Conservation (phyloP, 2,888 invertebrate species). For the Drosophila diplacantha region DNA sequence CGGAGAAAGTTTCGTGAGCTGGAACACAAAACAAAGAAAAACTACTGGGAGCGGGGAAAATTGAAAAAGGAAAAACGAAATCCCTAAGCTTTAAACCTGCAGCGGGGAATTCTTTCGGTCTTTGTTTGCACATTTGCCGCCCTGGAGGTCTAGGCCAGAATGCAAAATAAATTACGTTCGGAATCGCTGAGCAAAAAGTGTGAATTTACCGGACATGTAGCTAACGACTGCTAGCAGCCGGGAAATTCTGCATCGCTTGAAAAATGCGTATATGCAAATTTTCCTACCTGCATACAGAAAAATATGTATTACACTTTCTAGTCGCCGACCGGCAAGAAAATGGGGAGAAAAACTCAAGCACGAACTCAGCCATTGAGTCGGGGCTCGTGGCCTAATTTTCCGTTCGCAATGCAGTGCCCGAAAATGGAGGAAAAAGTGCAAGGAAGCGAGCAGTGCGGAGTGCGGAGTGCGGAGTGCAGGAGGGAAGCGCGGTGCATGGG, state of each 20-base stretch:
- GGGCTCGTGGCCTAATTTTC: slow-evolving; percentile 45
- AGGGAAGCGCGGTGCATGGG: background rate
- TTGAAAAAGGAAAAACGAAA: background rate
- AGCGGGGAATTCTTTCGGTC: slow-evolving; percentile 1
- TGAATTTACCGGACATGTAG: slow-evolving; percentile 60
- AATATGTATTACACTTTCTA: slow-evolving; percentile 35
- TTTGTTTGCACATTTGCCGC: slow-evolving; percentile 10
- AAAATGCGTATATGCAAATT: slow-evolving; percentile 69
- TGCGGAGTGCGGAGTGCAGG: background rate
- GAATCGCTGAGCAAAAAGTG: slow-evolving; percentile 41
- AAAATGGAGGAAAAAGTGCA: slow-evolving; percentile 39
- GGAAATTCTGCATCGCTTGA: slow-evolving; percentile 38
- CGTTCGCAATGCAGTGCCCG: slow-evolving; percentile 33
- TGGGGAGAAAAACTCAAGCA: slow-evolving; percentile 21
- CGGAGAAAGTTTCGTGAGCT: slow-evolving; percentile 27
- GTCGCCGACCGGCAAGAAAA: slow-evolving; percentile 33
- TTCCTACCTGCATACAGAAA: slow-evolving; percentile 38
- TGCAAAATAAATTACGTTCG: slow-evolving; percentile 58
- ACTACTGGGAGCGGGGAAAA: background rate
- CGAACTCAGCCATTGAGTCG: slow-evolving; percentile 22
- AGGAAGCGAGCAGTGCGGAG: background rate
- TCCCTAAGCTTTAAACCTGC: slow-evolving; percentile 17
- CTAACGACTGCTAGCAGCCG: slow-evolving; percentile 49
- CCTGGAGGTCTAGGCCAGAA: slow-evolving; percentile 40
- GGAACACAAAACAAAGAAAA: background rate